Conservation (phyloP, 2,888 invertebrate genomes). For the Acanthosepion lycidas region DNA sequence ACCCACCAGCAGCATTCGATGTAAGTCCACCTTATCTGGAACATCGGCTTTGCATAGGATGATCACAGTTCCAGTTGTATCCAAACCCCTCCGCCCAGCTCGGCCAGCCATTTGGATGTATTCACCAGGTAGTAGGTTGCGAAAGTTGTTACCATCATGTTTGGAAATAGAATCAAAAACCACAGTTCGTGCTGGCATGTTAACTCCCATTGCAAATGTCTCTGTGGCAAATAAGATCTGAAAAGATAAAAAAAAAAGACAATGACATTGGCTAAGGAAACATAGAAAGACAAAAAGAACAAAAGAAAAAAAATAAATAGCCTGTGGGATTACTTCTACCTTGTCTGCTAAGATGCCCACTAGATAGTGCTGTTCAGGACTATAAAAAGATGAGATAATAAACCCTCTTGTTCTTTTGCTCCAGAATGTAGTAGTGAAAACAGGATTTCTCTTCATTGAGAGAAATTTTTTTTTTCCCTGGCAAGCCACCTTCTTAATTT, state of each 20-base stretch:
- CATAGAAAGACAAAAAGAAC: not conserved
- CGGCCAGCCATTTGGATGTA: constrained; percentile 86
- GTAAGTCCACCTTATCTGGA: constrained; percentile 83
- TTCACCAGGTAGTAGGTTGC: constrained; percentile 90
- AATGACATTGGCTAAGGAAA: not conserved
- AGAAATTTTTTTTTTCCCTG: too few species aligned
- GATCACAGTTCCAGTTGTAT: constrained; percentile 95
- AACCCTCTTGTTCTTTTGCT: too few species aligned
- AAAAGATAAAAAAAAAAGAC: constrained; percentile 64
- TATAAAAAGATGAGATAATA: too few species aligned
- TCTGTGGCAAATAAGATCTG: constrained; percentile 97
- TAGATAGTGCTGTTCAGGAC: too few species aligned
- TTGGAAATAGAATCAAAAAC: constrained; percentile 94
- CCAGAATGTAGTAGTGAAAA: too few species aligned
- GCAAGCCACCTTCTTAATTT: too few species aligned
- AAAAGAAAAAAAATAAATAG: too few species aligned
- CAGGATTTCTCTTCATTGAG: too few species aligned
- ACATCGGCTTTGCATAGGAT: constrained; percentile 85
- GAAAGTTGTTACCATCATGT: constrained; percentile 87
- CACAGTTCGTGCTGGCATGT: constrained; percentile 99
- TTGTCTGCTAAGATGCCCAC: too few species aligned
- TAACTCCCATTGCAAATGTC: constrained; percentile 99
- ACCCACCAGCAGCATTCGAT: constrained; percentile 87
- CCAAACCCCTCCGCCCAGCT: constrained; percentile 94
- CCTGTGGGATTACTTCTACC: too few species aligned